Base-by-base conservation (phyloP, 2,797 vertebrate genomes). In the Muraenolepis orangiensis region DNA sequence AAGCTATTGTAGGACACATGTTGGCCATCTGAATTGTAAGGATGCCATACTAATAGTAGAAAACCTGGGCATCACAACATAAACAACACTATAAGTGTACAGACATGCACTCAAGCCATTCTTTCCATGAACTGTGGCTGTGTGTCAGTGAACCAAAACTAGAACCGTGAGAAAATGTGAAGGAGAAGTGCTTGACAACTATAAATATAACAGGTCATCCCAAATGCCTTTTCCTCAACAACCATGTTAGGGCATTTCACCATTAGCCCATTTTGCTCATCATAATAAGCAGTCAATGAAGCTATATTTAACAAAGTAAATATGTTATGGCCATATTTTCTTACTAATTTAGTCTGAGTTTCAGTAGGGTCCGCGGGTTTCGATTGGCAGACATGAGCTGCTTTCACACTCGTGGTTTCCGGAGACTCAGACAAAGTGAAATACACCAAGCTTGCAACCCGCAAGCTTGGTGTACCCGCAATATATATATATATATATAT, bases 221-320 rank as follows among this genome's bases (percentile, higher is more conserved):
- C 29, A 67, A 31, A 18, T 28, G 8, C 70, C 36, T 67, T 67
- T 67, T 67, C 28, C 66, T 4, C 16, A 67, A 67, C 14, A 67
- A 18, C 66, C 66, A 67, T 67, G 16, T 67, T 29, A 31, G 66
- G 66, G 66, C 66, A 67, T 67, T 57, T 30, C 66, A 67, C 66
- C 29, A 67, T 67, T 31, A 14, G 28, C 66, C 23, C 18, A 20
- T n/a, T 57, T n/a, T 57, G 20, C 46, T 23, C 20, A 57, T n/a
- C n/a, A n/a, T n/a, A n/a, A 8, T n/a, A 57, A 57, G 20, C 14
- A 46, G 18, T 46, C 42, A 46, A 46, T 57, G 20, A 57, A n/a
- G 23, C 51, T 0, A 64, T 26, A 11, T 14, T n/a, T 11, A 64
- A n/a, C 6, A 57, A 57, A 57, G 6, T 7, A 23, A 2, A 57